Evolutionary conservation across 1,140 invertebrate genomes (phyloP).

Genomic region (Laupala kohalensis): DNA sequence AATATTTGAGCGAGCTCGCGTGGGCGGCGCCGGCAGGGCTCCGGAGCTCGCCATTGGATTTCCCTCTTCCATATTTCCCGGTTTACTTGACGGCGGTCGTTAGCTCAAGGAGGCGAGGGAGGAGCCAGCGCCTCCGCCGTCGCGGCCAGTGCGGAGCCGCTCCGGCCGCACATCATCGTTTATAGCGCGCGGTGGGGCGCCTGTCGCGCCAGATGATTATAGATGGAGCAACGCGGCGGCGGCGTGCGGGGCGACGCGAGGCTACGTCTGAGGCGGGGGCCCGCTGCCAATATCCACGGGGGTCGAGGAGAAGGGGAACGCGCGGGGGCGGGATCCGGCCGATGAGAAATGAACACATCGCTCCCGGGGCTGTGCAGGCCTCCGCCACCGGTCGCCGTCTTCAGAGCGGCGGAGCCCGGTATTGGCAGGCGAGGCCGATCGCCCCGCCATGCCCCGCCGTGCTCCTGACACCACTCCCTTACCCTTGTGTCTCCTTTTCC

Average conservation of each 20-base stretch:
- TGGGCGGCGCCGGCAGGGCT: no score
- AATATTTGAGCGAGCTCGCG: not conserved
- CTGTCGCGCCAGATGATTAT: not conserved
- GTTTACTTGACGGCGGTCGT: not conserved
- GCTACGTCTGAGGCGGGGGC: not conserved
- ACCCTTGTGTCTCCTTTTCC: not conserved
- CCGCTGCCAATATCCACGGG: not conserved
- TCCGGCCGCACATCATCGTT: not conserved
- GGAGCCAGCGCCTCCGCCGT: not conserved
- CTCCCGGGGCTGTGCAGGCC: not conserved
- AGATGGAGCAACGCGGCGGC: not conserved
- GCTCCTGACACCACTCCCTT: not conserved
- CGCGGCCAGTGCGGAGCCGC: no score
- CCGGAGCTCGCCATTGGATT: not conserved
- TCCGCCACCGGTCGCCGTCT: not conserved
- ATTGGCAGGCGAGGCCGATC: not conserved
- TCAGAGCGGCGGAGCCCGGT: not conserved
- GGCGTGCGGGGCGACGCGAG: no score
- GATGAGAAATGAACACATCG: not conserved
- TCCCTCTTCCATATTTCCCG: not conserved
- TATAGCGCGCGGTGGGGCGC: not conserved
- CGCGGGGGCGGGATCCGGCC: not conserved
- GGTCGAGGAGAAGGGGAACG: no score
- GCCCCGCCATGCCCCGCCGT: not conserved
- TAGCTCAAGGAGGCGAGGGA: not conserved